Evolutionary conservation across 2,797 vertebrate genomes (phyloP), one percentile per base, ranked within the genome.

Genomic region (Ctenopoma multispine): DNA sequence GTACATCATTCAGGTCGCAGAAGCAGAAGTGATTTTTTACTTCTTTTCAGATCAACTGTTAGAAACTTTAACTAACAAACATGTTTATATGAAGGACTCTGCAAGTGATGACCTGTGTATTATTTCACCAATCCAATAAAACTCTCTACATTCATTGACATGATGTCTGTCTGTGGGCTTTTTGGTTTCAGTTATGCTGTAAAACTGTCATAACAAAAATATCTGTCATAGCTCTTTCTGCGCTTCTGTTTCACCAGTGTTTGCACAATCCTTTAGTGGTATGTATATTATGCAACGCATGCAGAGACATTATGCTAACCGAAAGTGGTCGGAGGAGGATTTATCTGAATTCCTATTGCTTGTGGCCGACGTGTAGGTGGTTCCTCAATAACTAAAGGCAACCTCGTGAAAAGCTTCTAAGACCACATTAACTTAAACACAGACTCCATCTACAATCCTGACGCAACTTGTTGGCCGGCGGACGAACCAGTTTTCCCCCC

Each of bases 191-290:
- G 23, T 17, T 17, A 59, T 53, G 64, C 31, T 61, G 31, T 8
- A 36, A 47, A 67, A 41, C 66, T 69, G 54, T 77, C 59, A 75
- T n/a, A 79, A 71, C 77, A 65, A 48, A 10, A 5, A 59, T 48
- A 69, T 81, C 38, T 56, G 43, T 31, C 12, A 9, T 21, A 50
- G 40, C 47, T 61, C 7, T 60, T n/a, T 61, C 6, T 46, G 41
- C 3, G 31, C 40, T 43, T 40, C 40, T 56, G 34, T 70, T 31
- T 46, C 20, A 49, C 13, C 46, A 64, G 43, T 3, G 23, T 17
- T 77, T 71, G 6, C 50, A 54, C 47, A 64, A 20, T 54, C 13
- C 23, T 20, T 13, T 12, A 41, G 7, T 7, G 20, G 29, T 8
- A 17, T 11, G 10, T 24, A 63, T 4, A 40, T 58, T 72, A 56